These are phyloP conservation scores for Cyanistes caeruleus DNA, from an alignment of 2,113 vertebrate genomes.

Conservation along the genomic window DNA sequence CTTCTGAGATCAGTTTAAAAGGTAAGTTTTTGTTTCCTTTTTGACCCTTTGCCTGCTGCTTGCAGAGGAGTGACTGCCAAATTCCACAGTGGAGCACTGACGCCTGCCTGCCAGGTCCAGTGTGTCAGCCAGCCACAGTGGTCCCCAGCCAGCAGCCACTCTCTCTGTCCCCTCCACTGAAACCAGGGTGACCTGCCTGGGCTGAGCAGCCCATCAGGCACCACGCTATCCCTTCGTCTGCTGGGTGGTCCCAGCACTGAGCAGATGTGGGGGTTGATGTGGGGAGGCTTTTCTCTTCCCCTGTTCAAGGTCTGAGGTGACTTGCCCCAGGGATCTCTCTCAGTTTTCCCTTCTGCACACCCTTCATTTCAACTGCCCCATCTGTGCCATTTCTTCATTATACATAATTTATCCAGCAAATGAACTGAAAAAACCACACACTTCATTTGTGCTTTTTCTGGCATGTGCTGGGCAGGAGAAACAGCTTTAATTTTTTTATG, in stretches of 20 bases:
- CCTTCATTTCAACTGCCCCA: background rate
- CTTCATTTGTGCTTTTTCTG: background rate
- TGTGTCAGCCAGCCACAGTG: rapidly evolving
- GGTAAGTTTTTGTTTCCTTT: background rate
- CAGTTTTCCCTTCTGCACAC: background rate
- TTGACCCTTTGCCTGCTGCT: background rate
- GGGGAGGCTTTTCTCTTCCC: background rate
- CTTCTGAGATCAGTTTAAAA: background rate
- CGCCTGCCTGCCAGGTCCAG: rapidly evolving
- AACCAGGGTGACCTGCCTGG: background rate
- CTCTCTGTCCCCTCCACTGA: rapidly evolving
- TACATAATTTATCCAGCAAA: background rate
- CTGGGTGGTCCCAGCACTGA: rapidly evolving
- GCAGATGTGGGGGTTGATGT: rapidly evolving
- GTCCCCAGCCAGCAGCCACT: background rate
- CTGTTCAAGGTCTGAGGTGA: background rate
- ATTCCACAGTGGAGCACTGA: rapidly evolving
- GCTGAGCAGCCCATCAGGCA: background rate
- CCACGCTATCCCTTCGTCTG: rapidly evolving
- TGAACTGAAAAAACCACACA: background rate
- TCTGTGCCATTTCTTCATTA: background rate
- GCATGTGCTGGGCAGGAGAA: background rate
- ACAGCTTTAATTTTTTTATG: background rate
- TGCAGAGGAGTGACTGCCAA: background rate
- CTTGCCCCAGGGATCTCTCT: rapidly evolving